Base-by-base conservation (phyloP, 2,797 vertebrate species). In the Pseudochirops corinnae region DNA sequence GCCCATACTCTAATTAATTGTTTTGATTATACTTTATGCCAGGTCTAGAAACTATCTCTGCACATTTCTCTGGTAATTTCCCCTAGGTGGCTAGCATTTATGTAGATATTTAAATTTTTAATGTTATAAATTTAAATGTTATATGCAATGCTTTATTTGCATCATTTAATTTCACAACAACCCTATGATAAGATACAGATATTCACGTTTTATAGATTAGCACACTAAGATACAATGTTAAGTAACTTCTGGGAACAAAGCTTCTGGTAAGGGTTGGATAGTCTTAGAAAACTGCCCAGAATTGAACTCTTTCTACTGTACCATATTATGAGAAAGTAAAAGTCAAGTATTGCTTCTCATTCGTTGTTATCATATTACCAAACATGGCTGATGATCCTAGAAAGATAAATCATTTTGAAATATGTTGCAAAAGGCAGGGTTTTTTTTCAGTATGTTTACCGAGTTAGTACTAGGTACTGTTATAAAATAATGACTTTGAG, bases 261-360 rank as follows among this genome's bases (percentile, higher is more conserved):
- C 24, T 87, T 9, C 39, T 50, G 21, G 39, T 87, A 87, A 87
- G 74, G 39, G 2, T 87, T 11, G 24, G 21, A 3, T 87, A 2
- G 10, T 3, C 74, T 87, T 87, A 21, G 2, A 87, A 87, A 46
- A 87, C 26, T 93, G 0, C 74, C 55, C 58, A 31, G 90, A 94
- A 57, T 14, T 97, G 31, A 92, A 94, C 93, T 96, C 16, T 96
- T 55, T 92, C 97, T 96, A 90, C 52, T 74, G 7, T 46, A 46
- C 18, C 1, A 21, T 24, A 46, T 39, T 82, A 21, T 82, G 39
- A 82, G 39, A 95, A 97, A 94, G 55, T 62, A 91, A 96, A 95
- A 90, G 53, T n/a, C 50, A 90, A n/a, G 58, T 28, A 55, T 55
- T 93, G 57, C 28, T 91, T 94, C 60, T 50, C 91, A 91, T 31